A percentile compares a stretch with the other conserved stretches of the same genome.
Evolutionary conservation across 1,140 invertebrate species (phyloP).

Genomic region (Monomorium pharaonis): DNA sequence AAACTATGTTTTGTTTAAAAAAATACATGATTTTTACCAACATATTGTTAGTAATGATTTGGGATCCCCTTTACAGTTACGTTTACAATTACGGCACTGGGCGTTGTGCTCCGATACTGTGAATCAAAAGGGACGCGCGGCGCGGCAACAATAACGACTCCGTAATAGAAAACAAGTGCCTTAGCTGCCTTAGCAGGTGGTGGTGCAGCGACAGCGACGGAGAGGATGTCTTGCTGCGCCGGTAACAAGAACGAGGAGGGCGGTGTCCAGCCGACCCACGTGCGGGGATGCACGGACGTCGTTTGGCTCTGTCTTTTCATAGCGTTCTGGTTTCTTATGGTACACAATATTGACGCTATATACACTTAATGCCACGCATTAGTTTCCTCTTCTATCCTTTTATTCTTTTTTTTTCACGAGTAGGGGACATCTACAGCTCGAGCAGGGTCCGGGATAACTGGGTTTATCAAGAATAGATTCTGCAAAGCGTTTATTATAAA

Average conservation of each 20-base stretch:
- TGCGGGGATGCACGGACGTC: conserved; percentile 93
- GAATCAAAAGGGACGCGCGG: conserved; percentile 17
- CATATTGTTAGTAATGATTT: no score
- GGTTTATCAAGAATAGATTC: background rate
- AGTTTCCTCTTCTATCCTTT: no score
- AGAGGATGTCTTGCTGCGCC: conserved; percentile 80
- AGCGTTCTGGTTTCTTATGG: conserved; percentile 95
- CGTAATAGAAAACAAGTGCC: background rate
- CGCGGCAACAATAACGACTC: conserved; percentile 15
- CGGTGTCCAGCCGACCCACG: conserved; percentile 78
- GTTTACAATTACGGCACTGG: background rate
- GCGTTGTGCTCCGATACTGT: conserved; percentile 5
- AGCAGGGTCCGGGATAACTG: background rate
- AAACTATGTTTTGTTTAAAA: no score
- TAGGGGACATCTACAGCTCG: background rate
- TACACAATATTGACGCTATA: conserved; percentile 79
- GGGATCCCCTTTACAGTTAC: no score
- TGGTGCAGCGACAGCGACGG: background rate
- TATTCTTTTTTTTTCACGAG: background rate
- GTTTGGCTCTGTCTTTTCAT: conserved; percentile 93
- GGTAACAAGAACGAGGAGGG: conserved; percentile 79
- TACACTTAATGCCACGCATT: background rate
- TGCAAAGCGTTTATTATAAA: background rate
- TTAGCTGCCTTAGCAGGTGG: background rate
- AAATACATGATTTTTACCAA: no score